A percentile compares a stretch with the other conserved stretches of the same genome.
Evolutionary conservation across 2,888 invertebrate genomes (phyloP).

Genomic region (Epiblema foenella): DNA sequence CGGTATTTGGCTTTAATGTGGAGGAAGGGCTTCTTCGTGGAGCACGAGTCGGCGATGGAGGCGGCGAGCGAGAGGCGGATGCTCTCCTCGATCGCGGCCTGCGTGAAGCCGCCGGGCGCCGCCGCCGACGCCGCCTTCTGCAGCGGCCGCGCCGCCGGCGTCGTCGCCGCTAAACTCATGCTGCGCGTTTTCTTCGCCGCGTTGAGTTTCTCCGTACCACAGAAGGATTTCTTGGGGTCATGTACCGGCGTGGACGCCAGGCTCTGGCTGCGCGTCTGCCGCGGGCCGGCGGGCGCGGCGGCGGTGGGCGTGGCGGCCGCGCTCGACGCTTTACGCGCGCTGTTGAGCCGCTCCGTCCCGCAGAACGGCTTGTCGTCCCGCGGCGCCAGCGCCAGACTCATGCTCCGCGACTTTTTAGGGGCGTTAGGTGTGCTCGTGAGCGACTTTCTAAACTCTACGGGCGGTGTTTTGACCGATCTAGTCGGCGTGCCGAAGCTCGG

Average conservation of each 20-base stretch:
- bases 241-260: conserved; percentile 71
- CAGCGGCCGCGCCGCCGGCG: conserved; percentile 60
- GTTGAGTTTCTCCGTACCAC: conserved; percentile 54
- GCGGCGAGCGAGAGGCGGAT: conserved; percentile 76
- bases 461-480: conserved; percentile 65
- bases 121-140: conserved; percentile 64
- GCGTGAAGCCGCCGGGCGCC: conserved; percentile 68
- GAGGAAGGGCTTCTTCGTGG: conserved; percentile 84
- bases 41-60: conserved; percentile 67
- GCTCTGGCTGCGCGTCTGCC: conserved; percentile 73
- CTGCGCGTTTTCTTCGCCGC: conserved; percentile 73
- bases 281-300: conserved; percentile 49
- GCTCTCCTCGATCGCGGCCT: conserved; percentile 80
- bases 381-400: conserved; percentile 67
- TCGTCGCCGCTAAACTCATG: conserved; percentile 71
- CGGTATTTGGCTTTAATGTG: conserved; percentile 90
- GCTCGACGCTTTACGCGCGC: conserved; percentile 58
- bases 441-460: conserved; percentile 65
- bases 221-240: conserved; percentile 63
- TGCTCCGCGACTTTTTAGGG: conserved; percentile 78
- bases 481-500: conserved; percentile 72
- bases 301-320: conserved; percentile 64
- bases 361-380: conserved; percentile 63
- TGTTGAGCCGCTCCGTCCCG: conserved; percentile 69
- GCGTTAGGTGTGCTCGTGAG: conserved; percentile 58